Conservation (phyloP, 2,113 vertebrate species). For the Aptenodytes forsteri region DNA sequence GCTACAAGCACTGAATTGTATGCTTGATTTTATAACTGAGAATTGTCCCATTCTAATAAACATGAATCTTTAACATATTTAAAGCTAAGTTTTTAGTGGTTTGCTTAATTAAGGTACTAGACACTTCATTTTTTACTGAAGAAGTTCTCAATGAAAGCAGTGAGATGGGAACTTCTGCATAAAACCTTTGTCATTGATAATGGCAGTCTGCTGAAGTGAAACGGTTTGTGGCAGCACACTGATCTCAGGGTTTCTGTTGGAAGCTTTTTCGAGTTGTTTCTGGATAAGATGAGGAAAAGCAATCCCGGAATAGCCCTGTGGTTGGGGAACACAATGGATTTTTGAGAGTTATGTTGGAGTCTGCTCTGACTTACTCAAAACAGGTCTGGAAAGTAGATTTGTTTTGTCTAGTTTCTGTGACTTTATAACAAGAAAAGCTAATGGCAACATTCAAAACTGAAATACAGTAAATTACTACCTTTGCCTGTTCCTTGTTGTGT, state of each 20-base stretch:
- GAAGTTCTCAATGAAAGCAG: not conserved
- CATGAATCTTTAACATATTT: not conserved
- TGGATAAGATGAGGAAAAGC: not conserved
- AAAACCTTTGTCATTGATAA: not conserved
- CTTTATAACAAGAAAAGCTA: constrained; percentile 34
- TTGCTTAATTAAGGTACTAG: not conserved
- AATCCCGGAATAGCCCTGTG: not conserved
- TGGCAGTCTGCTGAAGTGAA: not conserved
- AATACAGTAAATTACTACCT: constrained; percentile 27
- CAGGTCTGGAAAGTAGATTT: not conserved
- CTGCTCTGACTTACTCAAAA: not conserved
- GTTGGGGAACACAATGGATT: not conserved
- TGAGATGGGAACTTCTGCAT: not conserved
- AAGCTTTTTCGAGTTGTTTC: not conserved
- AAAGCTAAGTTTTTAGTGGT: not conserved
- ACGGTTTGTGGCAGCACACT: not conserved
- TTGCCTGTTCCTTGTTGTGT: constrained; percentile 46
- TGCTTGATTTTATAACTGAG: not conserved
- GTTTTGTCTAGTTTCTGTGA: constrained; percentile 8
- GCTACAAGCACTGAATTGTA: not conserved
- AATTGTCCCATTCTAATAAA: not conserved
- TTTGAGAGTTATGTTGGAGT: not conserved
- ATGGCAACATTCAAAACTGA: constrained; percentile 28
- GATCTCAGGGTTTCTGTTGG: not conserved
- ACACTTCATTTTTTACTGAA: not conserved